Conservation (phyloP, 2,888 invertebrate species). For the Apamea crenata region DNA sequence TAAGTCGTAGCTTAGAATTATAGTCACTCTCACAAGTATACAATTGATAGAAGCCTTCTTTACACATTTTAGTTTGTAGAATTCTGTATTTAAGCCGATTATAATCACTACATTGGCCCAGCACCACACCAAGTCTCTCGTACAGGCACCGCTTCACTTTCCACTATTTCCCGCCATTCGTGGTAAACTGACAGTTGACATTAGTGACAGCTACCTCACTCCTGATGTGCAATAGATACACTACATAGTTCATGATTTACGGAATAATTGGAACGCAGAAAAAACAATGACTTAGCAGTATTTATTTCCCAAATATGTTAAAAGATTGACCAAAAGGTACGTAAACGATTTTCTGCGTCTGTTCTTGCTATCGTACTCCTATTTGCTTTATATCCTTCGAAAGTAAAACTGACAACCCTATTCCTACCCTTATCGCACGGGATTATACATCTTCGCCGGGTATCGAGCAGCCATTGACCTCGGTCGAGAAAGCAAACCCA, state of each 20-base stretch:
- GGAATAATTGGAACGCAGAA: conserved; percentile 4
- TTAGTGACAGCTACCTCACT: neutral
- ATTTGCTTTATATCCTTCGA: conserved; percentile 61
- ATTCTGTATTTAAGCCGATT: neutral
- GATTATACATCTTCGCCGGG: conserved; percentile 56
- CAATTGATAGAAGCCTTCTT: neutral
- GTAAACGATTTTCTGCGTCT: conserved; percentile 46
- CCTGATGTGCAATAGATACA: neutral
- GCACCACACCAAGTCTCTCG: neutral
- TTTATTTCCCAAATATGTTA: conserved; percentile 49
- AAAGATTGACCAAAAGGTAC: conserved; percentile 28
- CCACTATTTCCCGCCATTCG: neutral
- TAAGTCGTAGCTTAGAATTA: neutral
- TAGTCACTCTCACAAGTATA: neutral
- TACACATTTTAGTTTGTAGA: neutral
- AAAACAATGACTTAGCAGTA: conserved; percentile 42
- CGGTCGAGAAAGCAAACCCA: conserved; percentile 53
- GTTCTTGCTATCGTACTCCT: conserved; percentile 34
- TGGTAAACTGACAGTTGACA: neutral
- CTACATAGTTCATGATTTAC: neutral
- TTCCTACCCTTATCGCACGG: conserved; percentile 59
- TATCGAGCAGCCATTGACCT: conserved; percentile 60
- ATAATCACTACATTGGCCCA: neutral
- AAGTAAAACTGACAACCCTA: conserved; percentile 62
- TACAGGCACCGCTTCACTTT: neutral